phyloP scores from a whole-genome alignment of 2,797 vertebrate genomes.

The Atherinosoma microstoma region DNA sequence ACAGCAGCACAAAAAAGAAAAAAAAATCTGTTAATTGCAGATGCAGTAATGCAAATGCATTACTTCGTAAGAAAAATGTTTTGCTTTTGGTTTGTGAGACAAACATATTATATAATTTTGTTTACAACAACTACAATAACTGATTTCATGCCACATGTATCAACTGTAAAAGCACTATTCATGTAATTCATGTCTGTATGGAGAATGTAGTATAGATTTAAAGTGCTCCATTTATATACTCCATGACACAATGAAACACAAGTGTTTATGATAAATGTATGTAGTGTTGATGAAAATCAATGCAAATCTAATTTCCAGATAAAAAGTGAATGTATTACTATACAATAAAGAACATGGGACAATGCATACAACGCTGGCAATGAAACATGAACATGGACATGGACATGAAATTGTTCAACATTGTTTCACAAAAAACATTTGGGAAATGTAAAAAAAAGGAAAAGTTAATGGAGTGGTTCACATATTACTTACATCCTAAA shows the following conservation, averaged over 20 bases:
- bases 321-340: not conserved
- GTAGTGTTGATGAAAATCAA: no score
- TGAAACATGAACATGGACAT: not conserved
- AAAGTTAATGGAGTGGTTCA: no score
- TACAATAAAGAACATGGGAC: not conserved
- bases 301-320: not conserved
- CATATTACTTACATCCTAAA: no score
- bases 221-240: not conserved
- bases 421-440: not conserved
- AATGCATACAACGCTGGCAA: not conserved
- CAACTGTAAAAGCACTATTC: not conserved
- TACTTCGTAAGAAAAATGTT: not conserved
- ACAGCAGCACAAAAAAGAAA: not conserved
- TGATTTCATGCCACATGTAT: not conserved
- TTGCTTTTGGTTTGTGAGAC: not conserved
- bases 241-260: not conserved
- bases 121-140: not conserved
- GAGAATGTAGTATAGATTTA: not conserved
- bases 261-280: not conserved
- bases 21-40: constrained; percentile 1
- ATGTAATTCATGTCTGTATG: not conserved
- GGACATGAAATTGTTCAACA: not conserved
- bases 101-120: not conserved
- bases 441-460: not conserved
- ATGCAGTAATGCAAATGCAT: not conserved